Conservation (phyloP, 2,113 vertebrate species). For the Natator depressus region DNA sequence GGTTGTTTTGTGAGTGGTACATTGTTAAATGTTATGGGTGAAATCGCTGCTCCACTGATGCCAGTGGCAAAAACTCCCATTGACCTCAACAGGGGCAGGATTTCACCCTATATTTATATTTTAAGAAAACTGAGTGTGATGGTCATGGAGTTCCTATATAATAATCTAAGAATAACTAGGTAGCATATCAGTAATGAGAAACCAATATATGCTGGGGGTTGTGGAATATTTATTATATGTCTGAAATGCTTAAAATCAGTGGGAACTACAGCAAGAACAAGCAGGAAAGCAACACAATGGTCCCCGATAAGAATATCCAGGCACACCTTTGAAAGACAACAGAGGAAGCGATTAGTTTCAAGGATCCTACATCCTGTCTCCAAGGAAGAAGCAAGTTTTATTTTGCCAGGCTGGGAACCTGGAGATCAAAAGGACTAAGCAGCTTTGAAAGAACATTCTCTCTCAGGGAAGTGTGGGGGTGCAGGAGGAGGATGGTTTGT, state of each 20-base stretch:
- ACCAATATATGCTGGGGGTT: background rate
- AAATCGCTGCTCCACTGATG: slow-evolving; percentile 15
- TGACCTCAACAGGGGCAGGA: background rate
- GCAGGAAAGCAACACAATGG: background rate
- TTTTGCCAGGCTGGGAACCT: background rate
- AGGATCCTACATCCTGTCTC: background rate
- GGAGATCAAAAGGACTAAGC: background rate
- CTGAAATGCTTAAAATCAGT: background rate
- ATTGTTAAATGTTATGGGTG: background rate
- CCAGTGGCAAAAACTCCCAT: slow-evolving; percentile 2
- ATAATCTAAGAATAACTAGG: background rate
- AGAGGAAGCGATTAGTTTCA: background rate
- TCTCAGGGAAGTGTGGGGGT: too few relatives aligned
- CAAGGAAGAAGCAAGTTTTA: background rate
- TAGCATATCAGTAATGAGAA: background rate
- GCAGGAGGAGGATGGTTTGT: background rate
- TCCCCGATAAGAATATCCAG: background rate
- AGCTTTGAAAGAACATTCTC: background rate
- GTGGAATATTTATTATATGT: background rate
- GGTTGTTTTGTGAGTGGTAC: background rate
- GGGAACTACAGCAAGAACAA: background rate
- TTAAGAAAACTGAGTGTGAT: background rate
- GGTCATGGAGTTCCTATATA: background rate
- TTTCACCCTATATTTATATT: background rate
- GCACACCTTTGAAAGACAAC: background rate